Evolutionary conservation across 2,888 invertebrate species (phyloP).

Genomic region (Sinodicranocentrus sp.): DNA sequence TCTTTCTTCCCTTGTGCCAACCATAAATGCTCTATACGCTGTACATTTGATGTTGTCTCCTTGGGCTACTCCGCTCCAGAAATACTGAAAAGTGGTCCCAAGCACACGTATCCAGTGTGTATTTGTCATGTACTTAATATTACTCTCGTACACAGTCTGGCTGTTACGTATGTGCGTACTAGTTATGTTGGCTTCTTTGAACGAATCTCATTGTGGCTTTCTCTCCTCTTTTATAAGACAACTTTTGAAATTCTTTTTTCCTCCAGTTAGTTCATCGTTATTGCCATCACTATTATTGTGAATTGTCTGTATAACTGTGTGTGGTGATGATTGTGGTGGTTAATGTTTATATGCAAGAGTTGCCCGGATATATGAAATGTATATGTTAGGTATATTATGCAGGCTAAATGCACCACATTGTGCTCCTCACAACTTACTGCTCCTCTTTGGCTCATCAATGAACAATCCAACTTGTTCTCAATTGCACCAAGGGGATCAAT

Average conservation of each 20-base stretch:
- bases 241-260: constrained; percentile 55
- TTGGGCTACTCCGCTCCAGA: constrained; percentile 58
- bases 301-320: constrained; percentile 39
- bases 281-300: constrained; percentile 48
- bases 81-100: constrained; percentile 23
- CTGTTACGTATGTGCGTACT: too few relatives aligned
- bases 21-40: constrained; percentile 35
- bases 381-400: constrained; percentile 25
- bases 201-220: constrained; percentile 51
- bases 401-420: constrained; percentile 41
- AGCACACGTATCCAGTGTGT: neutral
- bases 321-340: constrained; percentile 50
- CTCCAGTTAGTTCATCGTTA: constrained; percentile 56
- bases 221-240: constrained; percentile 31
- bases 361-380: neutral
- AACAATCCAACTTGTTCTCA: constrained; percentile 68
- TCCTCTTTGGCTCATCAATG: constrained; percentile 70
- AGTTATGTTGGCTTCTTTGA: too few relatives aligned
- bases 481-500: constrained; percentile 75
- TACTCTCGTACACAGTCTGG: constrained; percentile 31
- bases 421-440: constrained; percentile 55
- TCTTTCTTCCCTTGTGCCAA: constrained; percentile 59
- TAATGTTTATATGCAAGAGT: constrained; percentile 12
- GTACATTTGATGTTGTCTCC: constrained; percentile 65
- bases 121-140: constrained; percentile 31